A percentile compares a stretch with the other conserved stretches of the same genome.
These are phyloP conservation scores for Eurystomus glaucurus DNA, from an alignment of 2,797 vertebrate species.

Conservation along the genomic window DNA sequence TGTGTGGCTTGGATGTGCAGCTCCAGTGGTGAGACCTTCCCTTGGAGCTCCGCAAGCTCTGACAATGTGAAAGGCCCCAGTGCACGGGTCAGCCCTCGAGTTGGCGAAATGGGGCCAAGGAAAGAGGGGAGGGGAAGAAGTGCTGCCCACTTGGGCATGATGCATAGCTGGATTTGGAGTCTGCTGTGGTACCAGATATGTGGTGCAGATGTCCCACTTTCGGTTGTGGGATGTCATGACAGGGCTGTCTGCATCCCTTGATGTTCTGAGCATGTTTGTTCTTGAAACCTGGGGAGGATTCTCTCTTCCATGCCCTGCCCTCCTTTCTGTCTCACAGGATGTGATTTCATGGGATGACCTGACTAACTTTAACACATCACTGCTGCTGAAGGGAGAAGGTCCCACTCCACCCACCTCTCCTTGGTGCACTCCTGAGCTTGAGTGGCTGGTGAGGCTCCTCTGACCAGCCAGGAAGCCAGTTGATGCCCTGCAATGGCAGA, in stretches of 20 bases:
- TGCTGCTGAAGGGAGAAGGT: neutral
- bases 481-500: neutral
- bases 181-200: accelerated
- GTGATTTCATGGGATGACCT: neutral
- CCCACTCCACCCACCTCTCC: neutral
- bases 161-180: accelerated
- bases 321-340: neutral
- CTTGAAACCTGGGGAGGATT: neutral
- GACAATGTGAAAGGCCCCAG: accelerated
- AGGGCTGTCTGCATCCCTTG: accelerated
- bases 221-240: neutral
- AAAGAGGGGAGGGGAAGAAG: neutral
- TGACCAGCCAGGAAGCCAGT: neutral
- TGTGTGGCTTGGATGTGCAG: neutral
- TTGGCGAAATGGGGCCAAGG: neutral
- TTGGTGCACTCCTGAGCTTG: accelerated
- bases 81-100: neutral
- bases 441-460: neutral
- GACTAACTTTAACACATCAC: neutral
- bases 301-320: neutral
- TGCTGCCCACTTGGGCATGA: accelerated
- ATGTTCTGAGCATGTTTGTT: neutral
- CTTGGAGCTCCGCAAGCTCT: neutral
- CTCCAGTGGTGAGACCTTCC: accelerated
- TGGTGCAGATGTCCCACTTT: neutral